These are phyloP conservation scores for Trissoscelio sp. DNA, from an alignment of 2,888 invertebrate genomes.

Conservation along the genomic window DNA sequence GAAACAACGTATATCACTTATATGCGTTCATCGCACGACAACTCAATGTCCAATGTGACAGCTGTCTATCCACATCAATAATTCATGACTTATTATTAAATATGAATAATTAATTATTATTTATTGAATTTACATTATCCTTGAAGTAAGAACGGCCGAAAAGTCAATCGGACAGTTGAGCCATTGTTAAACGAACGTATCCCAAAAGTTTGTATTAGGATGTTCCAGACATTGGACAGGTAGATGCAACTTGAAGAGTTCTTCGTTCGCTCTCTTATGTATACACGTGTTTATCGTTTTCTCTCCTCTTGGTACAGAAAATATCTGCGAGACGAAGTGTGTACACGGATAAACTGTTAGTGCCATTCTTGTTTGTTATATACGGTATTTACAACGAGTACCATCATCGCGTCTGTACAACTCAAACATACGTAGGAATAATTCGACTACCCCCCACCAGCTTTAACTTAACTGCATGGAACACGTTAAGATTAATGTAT, in stretches of 20 bases:
- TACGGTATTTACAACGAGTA: slow-evolving; percentile 64
- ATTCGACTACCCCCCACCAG: too few species aligned
- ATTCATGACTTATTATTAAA: too few species aligned
- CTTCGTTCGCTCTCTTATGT: slow-evolving; percentile 63
- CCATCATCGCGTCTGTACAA: slow-evolving; percentile 32
- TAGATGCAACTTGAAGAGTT: slow-evolving; percentile 69
- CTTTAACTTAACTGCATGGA: too few species aligned
- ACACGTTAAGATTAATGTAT: too few species aligned
- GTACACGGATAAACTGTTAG: slow-evolving; percentile 60
- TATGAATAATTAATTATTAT: too few species aligned
- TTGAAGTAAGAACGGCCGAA: not conserved
- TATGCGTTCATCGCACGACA: slow-evolving; percentile 60
- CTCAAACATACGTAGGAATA: slow-evolving; percentile 38
- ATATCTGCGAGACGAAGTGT: slow-evolving; percentile 66
- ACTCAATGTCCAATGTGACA: slow-evolving; percentile 59
- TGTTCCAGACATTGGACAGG: slow-evolving; percentile 82
- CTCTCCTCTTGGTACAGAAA: slow-evolving; percentile 65
- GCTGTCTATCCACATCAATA: slow-evolving; percentile 27
- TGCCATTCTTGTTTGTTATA: slow-evolving; percentile 59
- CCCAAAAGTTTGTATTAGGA: slow-evolving; percentile 82
- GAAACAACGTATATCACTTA: slow-evolving; percentile 59
- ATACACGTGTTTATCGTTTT: slow-evolving; percentile 42
- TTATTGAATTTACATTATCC: too few species aligned
- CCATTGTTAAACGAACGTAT: slow-evolving; percentile 65
- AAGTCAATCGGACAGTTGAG: slow-evolving; percentile 53